Conservation (phyloP, 2,797 vertebrate species). For the Spinibarbus caldwelli region DNA sequence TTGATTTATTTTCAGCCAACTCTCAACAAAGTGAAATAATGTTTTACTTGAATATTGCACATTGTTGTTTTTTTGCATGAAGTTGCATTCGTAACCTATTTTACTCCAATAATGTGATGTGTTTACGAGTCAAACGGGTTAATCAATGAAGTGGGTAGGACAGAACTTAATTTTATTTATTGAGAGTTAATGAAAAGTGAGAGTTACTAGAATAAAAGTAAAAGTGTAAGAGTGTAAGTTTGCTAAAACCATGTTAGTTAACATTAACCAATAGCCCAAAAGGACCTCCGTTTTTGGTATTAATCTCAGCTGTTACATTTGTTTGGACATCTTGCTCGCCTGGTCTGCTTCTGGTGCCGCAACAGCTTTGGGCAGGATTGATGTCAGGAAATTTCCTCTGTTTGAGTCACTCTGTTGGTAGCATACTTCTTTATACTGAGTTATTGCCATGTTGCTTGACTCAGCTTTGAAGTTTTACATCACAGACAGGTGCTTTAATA, state of each 20-base stretch:
- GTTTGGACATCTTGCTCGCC: neutral
- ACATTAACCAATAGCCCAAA: neutral
- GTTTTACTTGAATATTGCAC: slow-evolving; percentile 10
- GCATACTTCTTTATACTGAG: neutral
- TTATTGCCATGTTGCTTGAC: slow-evolving; percentile 27
- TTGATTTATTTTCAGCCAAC: slow-evolving; percentile 25
- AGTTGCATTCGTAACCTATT: neutral
- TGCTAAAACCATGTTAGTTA: neutral
- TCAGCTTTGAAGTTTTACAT: slow-evolving; percentile 32
- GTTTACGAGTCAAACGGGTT: neutral
- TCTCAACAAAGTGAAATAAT: slow-evolving; percentile 24
- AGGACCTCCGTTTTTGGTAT: neutral
- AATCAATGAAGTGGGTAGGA: neutral
- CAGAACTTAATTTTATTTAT: neutral
- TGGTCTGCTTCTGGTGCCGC: neutral
- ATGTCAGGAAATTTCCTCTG: neutral
- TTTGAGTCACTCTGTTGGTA: slow-evolving; percentile 8
- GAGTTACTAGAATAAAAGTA: neutral
- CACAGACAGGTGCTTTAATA: slow-evolving; percentile 16
- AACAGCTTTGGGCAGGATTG: neutral
- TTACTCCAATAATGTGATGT: neutral
- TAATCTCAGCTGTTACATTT: neutral
- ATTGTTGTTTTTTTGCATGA: neutral
- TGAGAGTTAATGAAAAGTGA: no score
- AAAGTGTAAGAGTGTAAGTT: neutral